phyloP scores from a whole-genome alignment of 2,888 invertebrate genomes.

The Drosophila melanocephala region DNA sequence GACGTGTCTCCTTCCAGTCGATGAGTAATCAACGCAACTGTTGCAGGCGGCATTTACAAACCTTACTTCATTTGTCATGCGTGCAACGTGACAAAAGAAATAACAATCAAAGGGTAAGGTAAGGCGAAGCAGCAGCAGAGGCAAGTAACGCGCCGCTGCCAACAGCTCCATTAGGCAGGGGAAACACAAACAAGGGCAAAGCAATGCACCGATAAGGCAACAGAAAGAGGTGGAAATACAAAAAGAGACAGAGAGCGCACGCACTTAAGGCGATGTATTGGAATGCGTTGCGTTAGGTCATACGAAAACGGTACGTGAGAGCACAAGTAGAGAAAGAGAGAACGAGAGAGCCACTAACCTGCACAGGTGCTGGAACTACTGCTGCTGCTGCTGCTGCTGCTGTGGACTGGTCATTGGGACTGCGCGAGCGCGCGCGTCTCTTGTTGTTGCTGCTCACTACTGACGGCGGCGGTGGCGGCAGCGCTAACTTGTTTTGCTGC shows the following conservation, averaged over 20 bases:
- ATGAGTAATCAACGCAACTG: conserved; percentile 49
- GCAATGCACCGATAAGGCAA: conserved; percentile 29
- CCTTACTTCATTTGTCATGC: conserved; percentile 60
- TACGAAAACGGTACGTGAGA: conserved; percentile 31
- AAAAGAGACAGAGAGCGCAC: conserved; percentile 19
- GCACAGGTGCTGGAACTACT: conserved; percentile 72
- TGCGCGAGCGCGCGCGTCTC: conserved; percentile 77
- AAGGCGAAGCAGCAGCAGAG: conserved; percentile 13
- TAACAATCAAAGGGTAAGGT: conserved; percentile 10
- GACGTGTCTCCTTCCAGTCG: conserved; percentile 29
- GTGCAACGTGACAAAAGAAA: conserved; percentile 53
- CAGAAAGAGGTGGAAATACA: background rate
- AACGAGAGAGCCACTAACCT: conserved; percentile 65
- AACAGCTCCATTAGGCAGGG: conserved; percentile 65
- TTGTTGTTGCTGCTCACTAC: conserved; percentile 77
- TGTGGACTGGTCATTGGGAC: conserved; percentile 66
- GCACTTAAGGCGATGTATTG: conserved; percentile 47
- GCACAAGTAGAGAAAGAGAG: conserved; percentile 5
- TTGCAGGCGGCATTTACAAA: conserved; percentile 12
- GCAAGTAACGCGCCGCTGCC: conserved; percentile 20
- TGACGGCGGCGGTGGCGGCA: conserved; percentile 81
- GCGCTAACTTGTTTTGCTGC: conserved; percentile 84
- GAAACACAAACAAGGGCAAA: conserved; percentile 20
- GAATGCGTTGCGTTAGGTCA: conserved; percentile 65
- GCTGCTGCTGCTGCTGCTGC: conserved; percentile 43